phyloP scores from a whole-genome alignment of 1,140 invertebrate species.

The Goniozus legneri region DNA sequence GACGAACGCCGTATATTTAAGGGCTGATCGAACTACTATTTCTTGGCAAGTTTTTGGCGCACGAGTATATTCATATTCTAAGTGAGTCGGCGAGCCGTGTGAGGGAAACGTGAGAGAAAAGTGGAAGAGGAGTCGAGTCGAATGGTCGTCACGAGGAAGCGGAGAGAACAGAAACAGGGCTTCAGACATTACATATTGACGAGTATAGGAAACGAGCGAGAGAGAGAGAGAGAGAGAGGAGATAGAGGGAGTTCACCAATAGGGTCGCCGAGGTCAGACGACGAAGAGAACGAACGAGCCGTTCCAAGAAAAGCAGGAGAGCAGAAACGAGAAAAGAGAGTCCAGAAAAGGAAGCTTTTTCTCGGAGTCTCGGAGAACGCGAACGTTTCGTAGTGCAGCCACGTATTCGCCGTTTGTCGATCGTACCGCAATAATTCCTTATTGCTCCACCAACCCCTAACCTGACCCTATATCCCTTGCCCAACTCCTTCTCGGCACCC shows the following conservation, averaged over 20 bases:
- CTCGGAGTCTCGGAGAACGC: conserved; percentile 5
- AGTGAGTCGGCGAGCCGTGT: no score
- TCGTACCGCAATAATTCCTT: conserved; percentile 56
- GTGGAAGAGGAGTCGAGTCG: no score
- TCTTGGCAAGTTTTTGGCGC: no score
- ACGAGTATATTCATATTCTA: no score
- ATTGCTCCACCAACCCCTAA: conserved; percentile 49
- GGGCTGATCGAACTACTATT: no score
- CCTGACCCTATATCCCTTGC: conserved; percentile 29
- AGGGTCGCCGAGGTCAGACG: conserved; percentile 2
- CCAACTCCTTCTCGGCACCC: conserved; percentile 24
- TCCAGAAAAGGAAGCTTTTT: conserved; percentile 12
- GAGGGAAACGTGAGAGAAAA: no score
- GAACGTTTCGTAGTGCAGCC: conserved; percentile 47
- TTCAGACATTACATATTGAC: conserved; percentile 43
- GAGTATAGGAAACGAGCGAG: conserved; percentile 22
- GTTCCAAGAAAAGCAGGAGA: conserved; percentile 17
- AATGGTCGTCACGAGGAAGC: no score
- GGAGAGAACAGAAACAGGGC: background rate
- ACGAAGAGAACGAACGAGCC: conserved; percentile 17
- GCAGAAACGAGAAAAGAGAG: conserved; percentile 13
- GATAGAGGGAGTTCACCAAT: conserved; percentile 8
- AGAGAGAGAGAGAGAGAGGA: conserved; percentile 5
- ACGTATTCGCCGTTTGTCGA: conserved; percentile 55
- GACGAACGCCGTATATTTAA: no score